phyloP scores from a whole-genome alignment of 2,888 invertebrate genomes.

The Coecobrya sp. region DNA sequence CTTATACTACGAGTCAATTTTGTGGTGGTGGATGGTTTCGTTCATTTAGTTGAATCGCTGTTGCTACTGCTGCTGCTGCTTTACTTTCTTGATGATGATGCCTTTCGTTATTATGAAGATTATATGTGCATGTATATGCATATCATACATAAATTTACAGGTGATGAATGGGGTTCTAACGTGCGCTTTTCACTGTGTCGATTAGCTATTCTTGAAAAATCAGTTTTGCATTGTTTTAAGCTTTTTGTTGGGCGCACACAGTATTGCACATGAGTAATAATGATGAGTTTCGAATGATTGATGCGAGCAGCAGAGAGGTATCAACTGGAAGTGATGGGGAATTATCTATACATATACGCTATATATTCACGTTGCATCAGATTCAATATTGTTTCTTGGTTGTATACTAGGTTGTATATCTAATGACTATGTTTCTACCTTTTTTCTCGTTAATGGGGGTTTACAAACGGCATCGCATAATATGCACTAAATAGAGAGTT shows the following conservation, averaged over 20 bases:
- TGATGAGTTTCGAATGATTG: background rate
- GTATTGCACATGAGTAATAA: background rate
- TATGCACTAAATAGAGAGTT: slow-evolving; percentile 14
- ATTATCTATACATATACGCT: background rate
- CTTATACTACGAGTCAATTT: background rate
- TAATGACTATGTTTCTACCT: background rate
- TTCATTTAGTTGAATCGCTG: background rate
- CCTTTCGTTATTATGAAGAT: slow-evolving; percentile 71
- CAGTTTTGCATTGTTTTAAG: slow-evolving; percentile 36
- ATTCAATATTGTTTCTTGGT: no score
- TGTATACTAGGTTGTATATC: background rate
- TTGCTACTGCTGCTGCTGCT: background rate
- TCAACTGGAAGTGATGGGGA: slow-evolving; percentile 38
- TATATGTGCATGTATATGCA: slow-evolving; percentile 80
- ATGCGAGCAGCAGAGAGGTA: slow-evolving; percentile 28
- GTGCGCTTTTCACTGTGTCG: background rate
- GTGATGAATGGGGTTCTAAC: slow-evolving; percentile 40
- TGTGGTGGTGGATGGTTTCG: background rate
- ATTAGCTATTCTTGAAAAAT: background rate
- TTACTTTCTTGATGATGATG: background rate
- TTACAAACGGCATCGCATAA: background rate
- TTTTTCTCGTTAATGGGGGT: slow-evolving; percentile 3
- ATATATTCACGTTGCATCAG: background rate
- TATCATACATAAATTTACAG: slow-evolving; percentile 73
- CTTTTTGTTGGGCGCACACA: background rate